Evolutionary conservation across 2,797 vertebrate species (phyloP), one percentile per base, ranked within the genome.

Genomic region (Gymnoscopelus braueri): DNA sequence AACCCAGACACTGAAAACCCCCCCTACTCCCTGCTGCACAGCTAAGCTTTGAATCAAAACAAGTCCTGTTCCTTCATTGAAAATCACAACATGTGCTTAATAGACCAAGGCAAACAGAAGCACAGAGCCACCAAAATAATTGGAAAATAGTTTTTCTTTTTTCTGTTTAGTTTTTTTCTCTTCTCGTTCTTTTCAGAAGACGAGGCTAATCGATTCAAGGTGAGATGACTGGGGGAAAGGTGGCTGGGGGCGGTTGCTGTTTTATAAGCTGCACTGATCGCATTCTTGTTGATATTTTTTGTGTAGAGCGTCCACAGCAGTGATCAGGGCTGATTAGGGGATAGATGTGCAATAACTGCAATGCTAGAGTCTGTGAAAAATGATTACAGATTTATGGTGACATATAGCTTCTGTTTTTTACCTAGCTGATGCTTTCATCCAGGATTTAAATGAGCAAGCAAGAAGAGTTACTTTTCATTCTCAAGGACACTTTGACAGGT

Each of bases 81-180:
- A 68, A 82, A 62, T 63, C 76, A 47, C 23, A 71, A 63, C 76
- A 69, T 69, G 72, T 32, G 52, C 63, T 62, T 63, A 63, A 77
- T 71, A 39, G 60, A 70, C 65, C 32, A 50, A 39, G 44, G 54
- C 69, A 47, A 78, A 79, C 74, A 58, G 78, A 75, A 71, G 65
- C 49, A 58, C 57, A 66, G 55, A 72, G 71, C 68, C 71, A 60
- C 61, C 44, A 59, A 39, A 48, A 60, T 77, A 74, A 77, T 72
- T 74, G 71, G 71, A 71, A 74, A 65, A 58, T 19, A 53, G 65
- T 32, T 39, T 10, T 8, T 5, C 5, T 4, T 32, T 32, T 32
- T 32, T 32, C 5, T 5, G 5, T 3, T 32, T 32, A 3, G 1
- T 32, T 35, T 8, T 7, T 10, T 3, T 10, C 8, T 1, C 7